Conservation (phyloP, 1,140 invertebrate genomes). For the Zaprionus lachaisei region DNA sequence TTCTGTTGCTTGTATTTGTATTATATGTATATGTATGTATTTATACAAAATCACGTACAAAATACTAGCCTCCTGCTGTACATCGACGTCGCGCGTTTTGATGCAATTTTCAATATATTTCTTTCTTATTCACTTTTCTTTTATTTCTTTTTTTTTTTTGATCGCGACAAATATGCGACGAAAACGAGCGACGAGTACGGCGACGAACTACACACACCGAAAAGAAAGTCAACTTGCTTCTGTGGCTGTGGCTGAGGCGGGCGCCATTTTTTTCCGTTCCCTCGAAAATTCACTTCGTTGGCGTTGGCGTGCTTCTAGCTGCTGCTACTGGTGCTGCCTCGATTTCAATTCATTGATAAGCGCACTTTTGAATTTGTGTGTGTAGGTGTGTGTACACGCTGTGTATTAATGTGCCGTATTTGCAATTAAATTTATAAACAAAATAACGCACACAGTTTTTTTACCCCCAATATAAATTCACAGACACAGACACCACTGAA, state of each 20-base stretch:
- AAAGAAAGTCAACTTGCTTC: slow-evolving; percentile 81
- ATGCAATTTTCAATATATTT: slow-evolving; percentile 52
- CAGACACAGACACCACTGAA: slow-evolving; percentile 78
- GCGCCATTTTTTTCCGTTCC: slow-evolving; percentile 79
- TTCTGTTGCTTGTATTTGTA: slow-evolving; percentile 80
- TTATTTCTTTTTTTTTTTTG: slow-evolving; percentile 24
- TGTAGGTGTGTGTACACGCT: slow-evolving; percentile 66
- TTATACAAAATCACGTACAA: slow-evolving; percentile 80
- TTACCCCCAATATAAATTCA: slow-evolving; percentile 73
- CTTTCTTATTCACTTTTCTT: slow-evolving; percentile 52
- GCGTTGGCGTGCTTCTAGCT: slow-evolving; percentile 84
- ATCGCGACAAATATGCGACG: slow-evolving; percentile 67
- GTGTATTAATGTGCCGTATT: slow-evolving; percentile 74
- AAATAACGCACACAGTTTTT: slow-evolving; percentile 75
- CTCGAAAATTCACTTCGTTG: slow-evolving; percentile 74
- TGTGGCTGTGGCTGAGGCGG: slow-evolving; percentile 64
- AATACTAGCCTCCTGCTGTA: slow-evolving; percentile 77
- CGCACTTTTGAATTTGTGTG: slow-evolving; percentile 55
- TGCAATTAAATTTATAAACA: slow-evolving; percentile 82
- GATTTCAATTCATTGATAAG: slow-evolving; percentile 70
- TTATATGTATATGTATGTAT: slow-evolving; percentile 77
- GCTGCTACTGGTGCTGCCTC: slow-evolving; percentile 35
- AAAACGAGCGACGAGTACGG: slow-evolving; percentile 60
- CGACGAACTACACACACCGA: slow-evolving; percentile 65
- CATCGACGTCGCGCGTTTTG: slow-evolving; percentile 55